Evolutionary conservation across 2,113 vertebrate genomes (phyloP).

Genomic region (Butorides virescens): DNA sequence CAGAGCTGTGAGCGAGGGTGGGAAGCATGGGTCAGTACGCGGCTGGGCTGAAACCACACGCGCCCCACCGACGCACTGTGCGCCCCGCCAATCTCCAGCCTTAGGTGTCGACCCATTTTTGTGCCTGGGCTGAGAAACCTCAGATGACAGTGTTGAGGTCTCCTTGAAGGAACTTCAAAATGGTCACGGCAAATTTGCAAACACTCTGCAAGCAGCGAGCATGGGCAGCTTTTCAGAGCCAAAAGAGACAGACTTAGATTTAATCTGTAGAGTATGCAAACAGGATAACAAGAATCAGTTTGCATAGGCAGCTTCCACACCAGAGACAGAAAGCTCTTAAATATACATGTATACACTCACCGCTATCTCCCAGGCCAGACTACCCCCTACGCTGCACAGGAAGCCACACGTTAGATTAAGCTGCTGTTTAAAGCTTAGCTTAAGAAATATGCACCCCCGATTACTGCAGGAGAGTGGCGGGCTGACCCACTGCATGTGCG

Average conservation of each 20-base stretch:
- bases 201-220: rapidly evolving
- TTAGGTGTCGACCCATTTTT: rapidly evolving
- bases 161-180: background rate
- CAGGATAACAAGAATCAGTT: background rate
- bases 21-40: background rate
- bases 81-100: rapidly evolving
- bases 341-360: rapidly evolving
- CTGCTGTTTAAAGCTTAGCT: background rate
- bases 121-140: background rate
- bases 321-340: background rate
- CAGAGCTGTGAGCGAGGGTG: background rate
- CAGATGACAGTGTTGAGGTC: background rate
- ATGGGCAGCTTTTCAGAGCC: background rate
- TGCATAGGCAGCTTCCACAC: background rate
- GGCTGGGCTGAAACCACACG: too few relatives aligned
- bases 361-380: background rate
- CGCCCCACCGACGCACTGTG: rapidly evolving
- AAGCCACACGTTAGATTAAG: background rate
- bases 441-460: background rate
- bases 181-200: background rate
- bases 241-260: background rate
- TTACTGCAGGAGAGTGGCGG: rapidly evolving
- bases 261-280: background rate
- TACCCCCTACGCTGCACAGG: background rate
- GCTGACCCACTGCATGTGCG: background rate